Evolutionary conservation across 2,888 invertebrate species (phyloP).

Genomic region (Eupithecia inturbata): DNA sequence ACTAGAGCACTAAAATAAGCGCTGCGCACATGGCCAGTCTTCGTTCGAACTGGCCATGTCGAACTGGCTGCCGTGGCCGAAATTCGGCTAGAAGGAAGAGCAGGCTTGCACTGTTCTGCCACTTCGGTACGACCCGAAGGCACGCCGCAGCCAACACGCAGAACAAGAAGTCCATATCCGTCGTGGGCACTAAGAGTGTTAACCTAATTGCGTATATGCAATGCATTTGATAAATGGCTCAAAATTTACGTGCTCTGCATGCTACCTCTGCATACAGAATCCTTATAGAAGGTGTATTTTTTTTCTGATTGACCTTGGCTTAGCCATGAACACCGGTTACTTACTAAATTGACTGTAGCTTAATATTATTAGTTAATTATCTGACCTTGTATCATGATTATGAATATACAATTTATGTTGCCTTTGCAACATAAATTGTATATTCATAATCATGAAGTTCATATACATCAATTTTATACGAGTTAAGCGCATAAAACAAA

Average conservation of each 20-base stretch:
- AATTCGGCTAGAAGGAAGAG: background rate
- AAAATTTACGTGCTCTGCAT: background rate
- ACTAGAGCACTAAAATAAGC: background rate
- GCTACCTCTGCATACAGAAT: conserved; percentile 40
- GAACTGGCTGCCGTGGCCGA: background rate
- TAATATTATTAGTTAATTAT: background rate
- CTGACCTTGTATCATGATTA: conserved; percentile 18
- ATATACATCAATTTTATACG: background rate
- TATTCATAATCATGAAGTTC: background rate
- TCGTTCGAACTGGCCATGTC: too few species aligned
- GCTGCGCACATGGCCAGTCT: too few species aligned
- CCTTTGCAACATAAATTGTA: conserved; percentile 3
- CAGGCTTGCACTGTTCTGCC: too few species aligned
- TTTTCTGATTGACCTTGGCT: conserved; percentile 57
- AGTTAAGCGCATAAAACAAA: conserved; percentile 7
- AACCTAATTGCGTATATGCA: background rate
- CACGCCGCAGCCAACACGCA: background rate
- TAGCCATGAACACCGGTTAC: conserved; percentile 53
- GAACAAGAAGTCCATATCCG: background rate
- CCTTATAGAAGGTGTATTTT: conserved; percentile 54
- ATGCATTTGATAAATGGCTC: background rate
- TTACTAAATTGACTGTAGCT: conserved; percentile 48
- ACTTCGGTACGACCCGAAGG: too few species aligned
- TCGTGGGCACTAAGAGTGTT: background rate
- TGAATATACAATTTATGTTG: too few species aligned